These are phyloP conservation scores for Heterotilapia buettikoferi DNA, from an alignment of 2,113 vertebrate species.

Conservation along the genomic window DNA sequence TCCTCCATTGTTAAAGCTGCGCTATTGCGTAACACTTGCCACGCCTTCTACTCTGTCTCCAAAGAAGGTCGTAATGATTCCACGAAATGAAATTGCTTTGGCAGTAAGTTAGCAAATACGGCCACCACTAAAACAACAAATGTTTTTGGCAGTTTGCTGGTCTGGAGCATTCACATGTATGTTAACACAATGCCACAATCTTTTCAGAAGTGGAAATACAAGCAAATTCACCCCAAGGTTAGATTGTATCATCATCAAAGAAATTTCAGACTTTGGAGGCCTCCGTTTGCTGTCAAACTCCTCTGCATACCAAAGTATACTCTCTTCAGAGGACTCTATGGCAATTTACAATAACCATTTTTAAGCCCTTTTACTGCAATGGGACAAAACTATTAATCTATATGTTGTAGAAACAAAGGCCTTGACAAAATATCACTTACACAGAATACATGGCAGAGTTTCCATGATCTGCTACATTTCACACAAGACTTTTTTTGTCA, in stretches of 20 bases:
- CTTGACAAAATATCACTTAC: background rate
- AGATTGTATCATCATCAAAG: background rate
- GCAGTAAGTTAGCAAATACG: background rate
- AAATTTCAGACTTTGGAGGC: background rate
- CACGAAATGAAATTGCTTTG: background rate
- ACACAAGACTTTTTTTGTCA: background rate
- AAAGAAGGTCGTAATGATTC: background rate
- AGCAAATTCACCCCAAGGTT: background rate
- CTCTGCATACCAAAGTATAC: background rate
- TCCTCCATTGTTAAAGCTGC: background rate
- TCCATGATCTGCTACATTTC: background rate
- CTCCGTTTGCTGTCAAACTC: background rate
- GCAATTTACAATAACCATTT: background rate
- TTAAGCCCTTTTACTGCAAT: background rate
- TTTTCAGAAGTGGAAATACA: background rate
- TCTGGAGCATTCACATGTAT: background rate
- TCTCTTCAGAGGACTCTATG: background rate
- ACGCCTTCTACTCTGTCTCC: background rate
- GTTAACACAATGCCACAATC: background rate
- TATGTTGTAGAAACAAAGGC: background rate
- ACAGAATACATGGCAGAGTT: background rate
- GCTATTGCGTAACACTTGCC: rapidly evolving
- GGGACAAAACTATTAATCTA: background rate
- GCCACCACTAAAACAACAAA: background rate
- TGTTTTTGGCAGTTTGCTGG: background rate